phyloP scores from a whole-genome alignment of 1,140 invertebrate genomes.

The Aphelinus atriplicis region DNA sequence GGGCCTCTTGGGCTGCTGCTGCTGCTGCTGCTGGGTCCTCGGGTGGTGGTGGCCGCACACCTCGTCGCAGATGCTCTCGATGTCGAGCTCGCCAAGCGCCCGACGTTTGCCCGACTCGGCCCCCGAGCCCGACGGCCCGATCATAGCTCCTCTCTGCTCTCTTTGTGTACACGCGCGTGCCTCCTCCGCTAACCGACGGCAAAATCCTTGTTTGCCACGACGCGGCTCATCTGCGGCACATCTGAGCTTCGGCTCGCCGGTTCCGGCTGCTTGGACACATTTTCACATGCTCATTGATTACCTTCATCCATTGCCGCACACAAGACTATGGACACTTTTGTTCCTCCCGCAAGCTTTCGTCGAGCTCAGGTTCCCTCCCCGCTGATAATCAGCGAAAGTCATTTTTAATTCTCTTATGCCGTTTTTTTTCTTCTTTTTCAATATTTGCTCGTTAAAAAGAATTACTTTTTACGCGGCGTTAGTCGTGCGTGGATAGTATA shows the following conservation, averaged over 20 bases:
- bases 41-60: slow-evolving; percentile 52
- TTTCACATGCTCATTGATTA: too few species aligned
- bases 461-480: too few species aligned
- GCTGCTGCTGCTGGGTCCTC: background rate
- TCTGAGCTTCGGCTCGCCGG: background rate
- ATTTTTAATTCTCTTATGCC: too few species aligned
- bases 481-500: too few species aligned
- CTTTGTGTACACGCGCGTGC: background rate
- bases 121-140: slow-evolving; percentile 54
- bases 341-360: too few species aligned
- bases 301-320: too few species aligned
- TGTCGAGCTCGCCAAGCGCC: slow-evolving; percentile 58
- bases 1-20: slow-evolving; percentile 23
- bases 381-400: too few species aligned
- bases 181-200: background rate
- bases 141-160: slow-evolving; percentile 47
- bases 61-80: slow-evolving; percentile 60
- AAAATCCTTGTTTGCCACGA: too few species aligned
- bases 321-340: too few species aligned
- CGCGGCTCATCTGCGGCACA: background rate
- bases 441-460: too few species aligned
- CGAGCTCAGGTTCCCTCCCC: too few species aligned
- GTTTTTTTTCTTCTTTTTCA: too few species aligned
- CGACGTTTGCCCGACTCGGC: slow-evolving; percentile 48
- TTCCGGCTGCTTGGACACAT: background rate